Conservation (phyloP, 2,888 invertebrate genomes). For the Acleris literana region DNA sequence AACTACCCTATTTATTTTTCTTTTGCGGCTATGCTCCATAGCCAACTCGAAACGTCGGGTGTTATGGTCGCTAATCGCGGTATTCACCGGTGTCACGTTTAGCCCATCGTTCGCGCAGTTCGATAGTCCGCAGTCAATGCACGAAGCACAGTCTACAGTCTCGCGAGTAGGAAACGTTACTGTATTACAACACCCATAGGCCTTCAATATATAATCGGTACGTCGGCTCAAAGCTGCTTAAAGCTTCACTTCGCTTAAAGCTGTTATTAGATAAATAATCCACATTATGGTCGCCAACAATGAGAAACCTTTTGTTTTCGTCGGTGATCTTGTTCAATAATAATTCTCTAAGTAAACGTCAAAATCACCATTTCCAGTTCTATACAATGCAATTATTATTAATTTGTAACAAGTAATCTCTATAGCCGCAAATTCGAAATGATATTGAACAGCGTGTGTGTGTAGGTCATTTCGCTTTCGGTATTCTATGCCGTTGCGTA, state of each 20-base stretch:
- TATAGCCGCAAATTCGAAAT: too few relatives aligned
- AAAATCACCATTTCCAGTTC: conserved; percentile 2
- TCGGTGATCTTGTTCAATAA: not conserved
- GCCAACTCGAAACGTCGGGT: not conserved
- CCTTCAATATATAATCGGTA: not conserved
- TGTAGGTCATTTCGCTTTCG: too few relatives aligned
- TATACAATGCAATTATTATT: conserved; percentile 1
- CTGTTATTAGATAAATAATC: not conserved
- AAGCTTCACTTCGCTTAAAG: not conserved
- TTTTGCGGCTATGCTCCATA: not conserved
- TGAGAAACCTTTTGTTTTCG: conserved; percentile 9
- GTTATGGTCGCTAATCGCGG: conserved; percentile 1
- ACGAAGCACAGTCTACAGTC: not conserved
- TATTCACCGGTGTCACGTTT: not conserved
- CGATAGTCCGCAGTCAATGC: conserved; percentile 1
- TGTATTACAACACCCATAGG: not conserved
- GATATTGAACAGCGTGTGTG: too few relatives aligned
- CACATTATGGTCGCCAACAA: conserved; percentile 10
- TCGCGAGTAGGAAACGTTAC: conserved; percentile 10
- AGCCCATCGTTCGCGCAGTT: not conserved
- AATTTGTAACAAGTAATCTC: not conserved
- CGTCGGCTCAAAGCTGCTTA: too few relatives aligned
- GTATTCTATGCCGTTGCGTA: too few relatives aligned
- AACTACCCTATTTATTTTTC: not conserved
- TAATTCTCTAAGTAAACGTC: not conserved